phyloP scores from a whole-genome alignment of 2,113 vertebrate genomes.

The Burhinus oedicnemus region DNA sequence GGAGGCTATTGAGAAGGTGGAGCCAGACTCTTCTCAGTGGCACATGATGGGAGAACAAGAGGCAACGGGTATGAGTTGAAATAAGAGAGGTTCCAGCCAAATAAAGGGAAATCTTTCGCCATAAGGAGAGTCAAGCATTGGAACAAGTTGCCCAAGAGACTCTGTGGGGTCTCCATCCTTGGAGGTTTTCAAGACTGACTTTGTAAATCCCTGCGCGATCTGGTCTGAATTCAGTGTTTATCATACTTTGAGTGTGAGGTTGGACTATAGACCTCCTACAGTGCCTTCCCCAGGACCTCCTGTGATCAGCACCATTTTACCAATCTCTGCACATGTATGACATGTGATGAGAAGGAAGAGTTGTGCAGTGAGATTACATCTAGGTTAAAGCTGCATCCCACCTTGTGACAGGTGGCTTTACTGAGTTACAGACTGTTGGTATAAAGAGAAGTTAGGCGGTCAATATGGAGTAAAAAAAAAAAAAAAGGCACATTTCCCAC shows the following conservation, averaged over 20 bases:
- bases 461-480: not conserved
- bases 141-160: not conserved
- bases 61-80: not conserved
- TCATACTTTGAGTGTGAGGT: not conserved
- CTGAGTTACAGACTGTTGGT: not conserved
- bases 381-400: not conserved
- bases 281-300: not conserved
- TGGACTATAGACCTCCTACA: not conserved
- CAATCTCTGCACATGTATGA: too few relatives aligned
- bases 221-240: not conserved
- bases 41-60: not conserved
- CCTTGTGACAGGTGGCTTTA: not conserved
- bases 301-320: not conserved
- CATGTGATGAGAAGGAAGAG: not conserved
- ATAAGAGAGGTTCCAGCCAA: not conserved
- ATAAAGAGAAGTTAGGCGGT: not conserved
- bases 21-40: not conserved
- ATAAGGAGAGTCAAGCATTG: not conserved
- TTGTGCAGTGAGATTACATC: not conserved
- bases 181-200: not conserved
- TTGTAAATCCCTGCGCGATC: not conserved
- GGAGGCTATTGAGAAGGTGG: not conserved
- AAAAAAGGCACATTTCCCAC: not conserved
- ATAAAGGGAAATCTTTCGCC: not conserved
- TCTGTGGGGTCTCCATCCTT: not conserved